These are phyloP conservation scores for Aphidoletes aphidimyza DNA, from an alignment of 2,888 invertebrate genomes.

Conservation along the genomic window DNA sequence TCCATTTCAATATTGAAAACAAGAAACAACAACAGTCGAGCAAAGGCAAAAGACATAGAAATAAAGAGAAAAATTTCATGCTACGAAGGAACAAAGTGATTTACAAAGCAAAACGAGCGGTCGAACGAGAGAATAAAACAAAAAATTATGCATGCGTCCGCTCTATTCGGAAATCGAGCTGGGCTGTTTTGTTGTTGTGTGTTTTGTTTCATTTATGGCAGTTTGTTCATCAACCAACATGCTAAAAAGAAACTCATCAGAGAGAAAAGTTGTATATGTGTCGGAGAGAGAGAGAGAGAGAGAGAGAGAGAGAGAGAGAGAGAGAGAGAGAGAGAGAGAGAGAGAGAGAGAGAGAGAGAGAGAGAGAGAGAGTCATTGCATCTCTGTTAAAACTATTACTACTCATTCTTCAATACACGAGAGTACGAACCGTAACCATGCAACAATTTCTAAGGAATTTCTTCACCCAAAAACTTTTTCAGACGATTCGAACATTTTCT, in stretches of 20 bases:
- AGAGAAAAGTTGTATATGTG: not conserved
- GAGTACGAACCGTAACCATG: constrained; percentile 18
- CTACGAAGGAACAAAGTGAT: constrained; percentile 30
- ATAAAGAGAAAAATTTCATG: not conserved
- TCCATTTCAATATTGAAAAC: constrained; percentile 8
- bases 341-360: not conserved
- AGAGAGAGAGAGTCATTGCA: not conserved
- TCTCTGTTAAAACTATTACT: constrained; percentile 21
- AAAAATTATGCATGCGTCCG: constrained; percentile 15
- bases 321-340: not conserved
- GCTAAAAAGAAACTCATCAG: constrained; percentile 33
- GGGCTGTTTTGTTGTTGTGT: not conserved
- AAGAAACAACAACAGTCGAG: not conserved
- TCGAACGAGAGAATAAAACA: not conserved
- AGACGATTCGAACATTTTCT: constrained; percentile 11
- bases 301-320: not conserved
- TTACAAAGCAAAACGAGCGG: not conserved
- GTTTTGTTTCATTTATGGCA: not conserved
- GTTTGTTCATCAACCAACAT: constrained; percentile 23
- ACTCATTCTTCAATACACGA: not conserved
- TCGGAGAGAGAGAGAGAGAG: not conserved
- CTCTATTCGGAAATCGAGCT: not conserved
- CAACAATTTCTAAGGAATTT: constrained; percentile 10
- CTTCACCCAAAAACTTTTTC: constrained; percentile 1
- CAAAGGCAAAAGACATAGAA: not conserved